phyloP scores from a whole-genome alignment of 2,797 vertebrate genomes.

The Dendrocincla tyrannina region DNA sequence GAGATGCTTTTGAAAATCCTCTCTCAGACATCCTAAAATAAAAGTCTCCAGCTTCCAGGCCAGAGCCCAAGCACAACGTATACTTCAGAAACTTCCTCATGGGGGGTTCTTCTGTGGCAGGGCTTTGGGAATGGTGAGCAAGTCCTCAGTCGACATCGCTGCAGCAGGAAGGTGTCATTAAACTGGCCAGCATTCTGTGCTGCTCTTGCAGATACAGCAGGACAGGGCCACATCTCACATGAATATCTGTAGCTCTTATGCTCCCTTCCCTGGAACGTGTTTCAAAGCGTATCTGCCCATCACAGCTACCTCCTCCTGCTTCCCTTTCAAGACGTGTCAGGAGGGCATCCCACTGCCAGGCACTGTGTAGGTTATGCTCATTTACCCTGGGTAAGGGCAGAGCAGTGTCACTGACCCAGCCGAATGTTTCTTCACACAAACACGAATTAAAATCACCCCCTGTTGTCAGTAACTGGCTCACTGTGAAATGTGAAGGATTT shows the following conservation, averaged over 20 bases:
- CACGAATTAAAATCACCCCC: conserved; percentile 28
- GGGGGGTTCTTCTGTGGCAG: neutral
- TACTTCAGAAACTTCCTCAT: neutral
- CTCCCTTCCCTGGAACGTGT: neutral
- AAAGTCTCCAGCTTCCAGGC: neutral
- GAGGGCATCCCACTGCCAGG: neutral
- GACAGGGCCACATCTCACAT: neutral
- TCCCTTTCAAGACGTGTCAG: conserved; percentile 29
- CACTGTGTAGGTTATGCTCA: neutral
- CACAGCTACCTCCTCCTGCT: neutral
- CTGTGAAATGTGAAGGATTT: neutral
- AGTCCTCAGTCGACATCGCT: neutral
- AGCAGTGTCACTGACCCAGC: conserved; percentile 11
- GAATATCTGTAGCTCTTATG: neutral
- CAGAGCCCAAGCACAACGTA: neutral
- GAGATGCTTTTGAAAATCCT: conserved; percentile 42
- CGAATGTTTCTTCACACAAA: neutral
- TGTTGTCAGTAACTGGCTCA: neutral
- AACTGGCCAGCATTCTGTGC: neutral
- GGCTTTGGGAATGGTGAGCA: neutral
- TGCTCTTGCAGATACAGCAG: neutral
- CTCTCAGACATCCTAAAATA: neutral
- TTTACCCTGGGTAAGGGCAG: conserved; percentile 9
- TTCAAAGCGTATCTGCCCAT: conserved; percentile 21
- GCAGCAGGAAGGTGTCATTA: neutral